These are phyloP conservation scores for Actinernus sp. DNA, from an alignment of 92 coral and sea anemone species.

Conservation along the genomic window DNA sequence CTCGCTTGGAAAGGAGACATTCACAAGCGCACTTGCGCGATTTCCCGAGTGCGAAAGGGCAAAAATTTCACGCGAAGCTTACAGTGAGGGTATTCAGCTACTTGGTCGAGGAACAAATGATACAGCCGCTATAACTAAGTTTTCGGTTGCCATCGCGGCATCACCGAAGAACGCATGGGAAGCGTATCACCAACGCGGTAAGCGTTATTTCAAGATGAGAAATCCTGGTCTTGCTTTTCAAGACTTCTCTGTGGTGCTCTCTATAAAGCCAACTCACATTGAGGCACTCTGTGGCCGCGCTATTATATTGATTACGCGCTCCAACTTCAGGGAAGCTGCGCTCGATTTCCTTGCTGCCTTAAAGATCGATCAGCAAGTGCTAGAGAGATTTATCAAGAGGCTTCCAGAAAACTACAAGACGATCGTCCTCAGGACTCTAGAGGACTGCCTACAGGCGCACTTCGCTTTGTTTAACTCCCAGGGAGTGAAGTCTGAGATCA, in stretches of 20 bases:
- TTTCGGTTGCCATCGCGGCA: slow-evolving; percentile 69
- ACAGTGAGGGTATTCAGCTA: slow-evolving; percentile 59
- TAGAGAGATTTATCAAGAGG: slow-evolving; percentile 55
- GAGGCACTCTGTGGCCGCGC: slow-evolving; percentile 68
- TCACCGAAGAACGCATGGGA: slow-evolving; percentile 61
- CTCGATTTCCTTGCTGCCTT: slow-evolving; percentile 71
- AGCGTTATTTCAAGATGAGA: slow-evolving; percentile 19
- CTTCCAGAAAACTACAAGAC: slow-evolving; percentile 61
- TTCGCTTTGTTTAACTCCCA: slow-evolving; percentile 71
- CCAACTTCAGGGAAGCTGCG: slow-evolving; percentile 50
- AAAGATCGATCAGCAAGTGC: slow-evolving; percentile 52
- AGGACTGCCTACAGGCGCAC: slow-evolving; percentile 76
- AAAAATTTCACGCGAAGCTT: slow-evolving; percentile 76
- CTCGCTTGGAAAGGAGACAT: slow-evolving; percentile 76
- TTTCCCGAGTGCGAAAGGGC: slow-evolving; percentile 59
- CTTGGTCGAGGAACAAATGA: slow-evolving; percentile 1
- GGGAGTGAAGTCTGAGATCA: slow-evolving; percentile 68
- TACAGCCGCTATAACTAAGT: slow-evolving; percentile 39
- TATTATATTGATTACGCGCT: slow-evolving; percentile 22
- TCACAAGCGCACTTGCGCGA: slow-evolving; percentile 55
- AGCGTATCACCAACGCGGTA: slow-evolving; percentile 67
- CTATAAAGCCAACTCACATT: slow-evolving; percentile 40
- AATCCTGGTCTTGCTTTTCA: slow-evolving; percentile 46
- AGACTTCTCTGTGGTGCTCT: slow-evolving; percentile 54
- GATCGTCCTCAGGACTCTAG: slow-evolving; percentile 62